These are phyloP conservation scores for Gnathonemus longibarbis DNA, from an alignment of 2,113 vertebrate species.

Conservation along the genomic window DNA sequence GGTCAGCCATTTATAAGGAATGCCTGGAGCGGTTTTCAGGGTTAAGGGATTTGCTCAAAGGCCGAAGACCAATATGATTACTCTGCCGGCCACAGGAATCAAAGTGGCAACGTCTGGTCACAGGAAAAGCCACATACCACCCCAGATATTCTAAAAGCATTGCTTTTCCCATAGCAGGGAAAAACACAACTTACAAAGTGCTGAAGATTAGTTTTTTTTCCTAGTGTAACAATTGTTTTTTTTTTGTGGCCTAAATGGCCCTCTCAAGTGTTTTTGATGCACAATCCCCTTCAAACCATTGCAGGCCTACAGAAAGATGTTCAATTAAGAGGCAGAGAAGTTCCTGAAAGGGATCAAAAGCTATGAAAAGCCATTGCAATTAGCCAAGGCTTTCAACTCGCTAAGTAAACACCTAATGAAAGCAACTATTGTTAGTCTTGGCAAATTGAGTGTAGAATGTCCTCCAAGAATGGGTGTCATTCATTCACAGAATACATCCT, in stretches of 20 bases:
- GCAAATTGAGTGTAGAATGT: not conserved
- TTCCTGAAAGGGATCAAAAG: conserved; percentile 1
- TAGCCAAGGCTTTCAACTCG: not conserved
- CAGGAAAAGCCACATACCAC: not conserved
- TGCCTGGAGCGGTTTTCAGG: not conserved
- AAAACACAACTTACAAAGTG: not conserved
- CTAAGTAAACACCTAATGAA: not conserved
- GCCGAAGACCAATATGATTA: not conserved
- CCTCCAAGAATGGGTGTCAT: not conserved
- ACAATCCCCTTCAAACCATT: not conserved
- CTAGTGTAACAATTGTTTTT: not conserved
- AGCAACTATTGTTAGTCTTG: not conserved
- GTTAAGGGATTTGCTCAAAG: not conserved
- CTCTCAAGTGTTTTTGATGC: not conserved
- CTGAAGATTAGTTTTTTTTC: not conserved
- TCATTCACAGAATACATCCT: not conserved
- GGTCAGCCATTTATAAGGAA: not conserved
- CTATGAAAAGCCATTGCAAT: not conserved
- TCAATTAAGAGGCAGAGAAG: not conserved
- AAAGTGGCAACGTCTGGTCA: not conserved
- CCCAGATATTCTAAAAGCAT: not conserved
- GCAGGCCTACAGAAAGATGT: not conserved
- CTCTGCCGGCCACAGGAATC: not conserved
- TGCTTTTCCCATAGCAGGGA: not conserved
- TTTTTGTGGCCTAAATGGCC: not conserved